Conservation (phyloP, 2,797 vertebrate species). For the Sarcophilus harrisii region DNA sequence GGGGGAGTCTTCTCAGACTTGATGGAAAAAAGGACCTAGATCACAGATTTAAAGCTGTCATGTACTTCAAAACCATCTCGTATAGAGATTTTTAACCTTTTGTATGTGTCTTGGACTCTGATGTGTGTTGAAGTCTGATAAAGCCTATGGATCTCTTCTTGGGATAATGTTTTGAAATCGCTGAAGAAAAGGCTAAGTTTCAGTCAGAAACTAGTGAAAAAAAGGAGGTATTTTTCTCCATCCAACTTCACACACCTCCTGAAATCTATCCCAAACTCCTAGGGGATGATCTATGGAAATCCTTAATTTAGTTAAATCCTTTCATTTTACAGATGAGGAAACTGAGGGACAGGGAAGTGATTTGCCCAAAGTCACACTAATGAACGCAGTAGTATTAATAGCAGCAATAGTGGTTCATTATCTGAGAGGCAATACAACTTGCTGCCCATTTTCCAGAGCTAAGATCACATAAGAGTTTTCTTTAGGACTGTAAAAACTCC, state of each 20-base stretch:
- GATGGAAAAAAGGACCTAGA: neutral
- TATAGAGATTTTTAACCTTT: neutral
- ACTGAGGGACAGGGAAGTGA: neutral
- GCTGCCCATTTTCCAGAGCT: neutral
- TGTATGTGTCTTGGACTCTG: neutral
- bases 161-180: neutral
- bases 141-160: neutral
- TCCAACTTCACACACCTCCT: neutral
- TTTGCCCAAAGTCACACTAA: neutral
- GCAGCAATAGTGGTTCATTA: neutral
- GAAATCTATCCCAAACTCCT: neutral
- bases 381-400: neutral
- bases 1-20: neutral
- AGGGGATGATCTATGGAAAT: neutral
- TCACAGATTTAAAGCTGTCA: neutral
- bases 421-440: no score
- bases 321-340: neutral
- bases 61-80: neutral
- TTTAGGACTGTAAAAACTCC: neutral
- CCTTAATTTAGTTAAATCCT: neutral
- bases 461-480: neutral
- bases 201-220: neutral
- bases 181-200: neutral
- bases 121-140: neutral
- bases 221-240: neutral